phyloP scores from a whole-genome alignment of 2,797 vertebrate genomes.

The Coregonus suidteri region DNA sequence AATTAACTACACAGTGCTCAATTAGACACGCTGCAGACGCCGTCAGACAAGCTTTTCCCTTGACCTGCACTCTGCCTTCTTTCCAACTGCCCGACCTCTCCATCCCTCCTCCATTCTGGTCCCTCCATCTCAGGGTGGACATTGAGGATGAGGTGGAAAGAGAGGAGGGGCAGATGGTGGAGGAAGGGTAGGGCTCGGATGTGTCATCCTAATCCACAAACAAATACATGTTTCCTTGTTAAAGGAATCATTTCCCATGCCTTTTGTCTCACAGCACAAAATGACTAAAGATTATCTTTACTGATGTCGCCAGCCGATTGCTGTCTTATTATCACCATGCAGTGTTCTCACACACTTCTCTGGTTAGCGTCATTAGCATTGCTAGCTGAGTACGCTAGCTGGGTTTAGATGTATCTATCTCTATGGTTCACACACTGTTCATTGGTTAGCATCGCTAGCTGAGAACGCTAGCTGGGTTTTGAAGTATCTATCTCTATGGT shows the following conservation, averaged over 20 bases:
- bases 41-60: slow-evolving; percentile 68
- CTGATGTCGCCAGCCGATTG: slow-evolving; percentile 61
- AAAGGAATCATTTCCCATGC: slow-evolving; percentile 42
- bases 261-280: slow-evolving; percentile 63
- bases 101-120: slow-evolving; percentile 4
- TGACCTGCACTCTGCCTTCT: slow-evolving; percentile 52
- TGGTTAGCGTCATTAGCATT: slow-evolving; percentile 11
- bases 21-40: slow-evolving; percentile 78
- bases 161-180: slow-evolving; percentile 24
- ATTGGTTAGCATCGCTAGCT: too few species aligned
- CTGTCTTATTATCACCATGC: slow-evolving; percentile 62
- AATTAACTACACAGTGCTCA: slow-evolving; percentile 83
- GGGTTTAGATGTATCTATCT: too few species aligned
- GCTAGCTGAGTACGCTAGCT: too few species aligned
- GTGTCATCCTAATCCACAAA: slow-evolving; percentile 25
- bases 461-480: too few species aligned
- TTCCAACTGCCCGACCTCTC: slow-evolving; percentile 31
- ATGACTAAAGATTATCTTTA: slow-evolving; percentile 70
- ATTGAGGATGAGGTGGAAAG: slow-evolving; percentile 13
- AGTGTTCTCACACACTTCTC: slow-evolving; percentile 52
- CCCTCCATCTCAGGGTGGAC: slow-evolving; percentile 7
- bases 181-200: slow-evolving; percentile 30
- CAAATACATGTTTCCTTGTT: slow-evolving; percentile 48
- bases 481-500: too few species aligned
- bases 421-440: too few species aligned